A percentile compares a stretch with the other conserved stretches of the same genome.
Evolutionary conservation across 2,113 vertebrate genomes (phyloP).

Genomic region (Lasiurus borealis): DNA sequence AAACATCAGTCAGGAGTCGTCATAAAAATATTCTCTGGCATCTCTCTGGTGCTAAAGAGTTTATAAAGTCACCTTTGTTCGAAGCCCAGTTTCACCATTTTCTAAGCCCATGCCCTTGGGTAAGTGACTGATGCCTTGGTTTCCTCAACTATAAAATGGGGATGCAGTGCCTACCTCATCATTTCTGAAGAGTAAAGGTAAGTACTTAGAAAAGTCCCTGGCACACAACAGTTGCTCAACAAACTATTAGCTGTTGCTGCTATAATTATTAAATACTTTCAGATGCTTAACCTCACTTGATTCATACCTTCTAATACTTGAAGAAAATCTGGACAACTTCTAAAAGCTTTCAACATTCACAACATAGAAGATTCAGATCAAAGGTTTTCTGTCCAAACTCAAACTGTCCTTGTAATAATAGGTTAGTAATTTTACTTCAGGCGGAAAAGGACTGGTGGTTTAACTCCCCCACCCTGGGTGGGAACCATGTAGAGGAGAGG

Average conservation of each 20-base stretch:
- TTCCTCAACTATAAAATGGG: neutral
- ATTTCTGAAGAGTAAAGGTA: neutral
- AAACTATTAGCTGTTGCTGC: neutral
- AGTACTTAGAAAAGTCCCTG: neutral
- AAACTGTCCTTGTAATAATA: neutral
- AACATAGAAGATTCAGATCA: neutral
- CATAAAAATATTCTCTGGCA: neutral
- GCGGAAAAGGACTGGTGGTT: neutral
- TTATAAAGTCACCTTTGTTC: constrained; percentile 25
- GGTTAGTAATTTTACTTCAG: neutral
- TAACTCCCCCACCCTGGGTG: neutral
- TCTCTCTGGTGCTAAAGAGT: neutral
- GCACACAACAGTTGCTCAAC: neutral
- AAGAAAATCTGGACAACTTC: neutral
- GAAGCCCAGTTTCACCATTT: neutral
- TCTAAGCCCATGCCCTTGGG: neutral
- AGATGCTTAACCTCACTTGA: neutral
- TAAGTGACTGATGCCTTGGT: neutral
- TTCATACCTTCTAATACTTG: neutral
- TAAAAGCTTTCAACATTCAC: neutral
- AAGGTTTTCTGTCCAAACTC: constrained; percentile 43
- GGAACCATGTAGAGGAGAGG: neutral
- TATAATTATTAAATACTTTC: neutral
- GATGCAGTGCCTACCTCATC: neutral
- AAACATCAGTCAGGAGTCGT: neutral